Conservation (phyloP, 1,140 invertebrate species). For the Drosophila sucinea region DNA sequence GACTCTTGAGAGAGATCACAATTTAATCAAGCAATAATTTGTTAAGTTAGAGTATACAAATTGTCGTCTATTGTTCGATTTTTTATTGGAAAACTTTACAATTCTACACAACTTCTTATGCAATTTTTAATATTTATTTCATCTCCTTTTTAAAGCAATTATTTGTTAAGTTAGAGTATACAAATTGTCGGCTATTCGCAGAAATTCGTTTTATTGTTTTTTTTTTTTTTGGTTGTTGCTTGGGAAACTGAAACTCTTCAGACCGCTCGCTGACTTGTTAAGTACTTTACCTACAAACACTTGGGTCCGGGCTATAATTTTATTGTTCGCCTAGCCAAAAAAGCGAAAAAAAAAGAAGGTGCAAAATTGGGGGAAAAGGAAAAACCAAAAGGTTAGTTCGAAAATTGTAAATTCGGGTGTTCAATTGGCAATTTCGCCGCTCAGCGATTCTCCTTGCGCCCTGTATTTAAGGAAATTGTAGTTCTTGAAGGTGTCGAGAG, state of each 20-base stretch:
- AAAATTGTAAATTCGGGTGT: conserved; percentile 81
- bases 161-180: background rate
- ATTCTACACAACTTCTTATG: too few species aligned
- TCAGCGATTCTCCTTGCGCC: conserved; percentile 33
- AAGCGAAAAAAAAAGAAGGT: conserved; percentile 1
- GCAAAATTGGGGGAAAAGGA: conserved; percentile 13
- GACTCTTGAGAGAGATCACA: too few species aligned
- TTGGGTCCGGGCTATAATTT: conserved; percentile 15
- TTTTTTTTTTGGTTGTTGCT: conserved; percentile 5
- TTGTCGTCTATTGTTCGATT: too few species aligned
- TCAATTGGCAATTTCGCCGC: conserved; percentile 56
- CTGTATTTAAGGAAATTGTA: conserved; percentile 77
- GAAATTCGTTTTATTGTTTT: background rate
- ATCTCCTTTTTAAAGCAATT: background rate
- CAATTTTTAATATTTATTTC: background rate
- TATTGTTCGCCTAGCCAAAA: background rate
- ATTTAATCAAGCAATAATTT: too few species aligned
- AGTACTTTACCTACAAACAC: conserved; percentile 53
- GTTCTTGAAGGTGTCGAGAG: conserved; percentile 33
- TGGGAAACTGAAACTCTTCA: conserved; percentile 55
- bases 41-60: too few species aligned
- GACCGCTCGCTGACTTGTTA: conserved; percentile 72
- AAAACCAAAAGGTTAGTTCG: conserved; percentile 63
- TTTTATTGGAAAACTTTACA: too few species aligned
- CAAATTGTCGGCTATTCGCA: background rate